Base-by-base conservation (phyloP, 2,888 invertebrate genomes). In the Allophyes oxyacanthae region DNA sequence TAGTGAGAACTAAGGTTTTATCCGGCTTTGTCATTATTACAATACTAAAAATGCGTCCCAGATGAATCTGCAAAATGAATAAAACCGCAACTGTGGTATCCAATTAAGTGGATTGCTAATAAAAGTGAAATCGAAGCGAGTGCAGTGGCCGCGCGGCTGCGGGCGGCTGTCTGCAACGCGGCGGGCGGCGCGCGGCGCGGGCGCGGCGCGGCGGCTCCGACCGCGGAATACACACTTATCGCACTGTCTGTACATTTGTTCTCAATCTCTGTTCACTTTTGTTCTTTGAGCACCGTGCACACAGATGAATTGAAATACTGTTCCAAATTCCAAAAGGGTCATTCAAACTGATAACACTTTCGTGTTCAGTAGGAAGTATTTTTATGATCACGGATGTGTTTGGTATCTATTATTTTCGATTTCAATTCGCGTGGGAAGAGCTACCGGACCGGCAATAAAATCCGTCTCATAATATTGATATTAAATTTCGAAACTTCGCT, bases 21-120 rank as follows among this genome's bases (percentile, higher is more conserved):
- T 72, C 62, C 57, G 54, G 46, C 57, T 61, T 66, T 71, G 71
- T 75, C 64, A 74, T 75, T 72, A 70, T 62, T 63, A 72, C 66
- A 71, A 72, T 74, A 73, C 74, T 69, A 70, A 81, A 86, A 86
- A 82, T 81, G 78, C 81, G 65, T 77, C 82, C 81, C 78, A 87
- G 91, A 91, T 90, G 90, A 90, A 90, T 92, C 90, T 89, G 87
- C 87, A 86, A 88, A 91, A 91, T 87, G 87, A 90, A 91, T 91
- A 87, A 90, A 91, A 88, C 90, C 87, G 87, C 91, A 88, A 88
- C 91, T 89, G 89, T 87, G 90, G 90, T 89, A 91, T 91, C 90
- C 92, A 93, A 93, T 93, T 93, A 93, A 90, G 92, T 91, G 88
- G 90, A 91, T 91, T 92, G 92, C 91, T 93, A 92, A 93, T 92